A percentile compares a stretch with the other conserved stretches of the same genome.
Evolutionary conservation across 2,797 vertebrate genomes (phyloP).

Genomic region (Margarornis squamiger): DNA sequence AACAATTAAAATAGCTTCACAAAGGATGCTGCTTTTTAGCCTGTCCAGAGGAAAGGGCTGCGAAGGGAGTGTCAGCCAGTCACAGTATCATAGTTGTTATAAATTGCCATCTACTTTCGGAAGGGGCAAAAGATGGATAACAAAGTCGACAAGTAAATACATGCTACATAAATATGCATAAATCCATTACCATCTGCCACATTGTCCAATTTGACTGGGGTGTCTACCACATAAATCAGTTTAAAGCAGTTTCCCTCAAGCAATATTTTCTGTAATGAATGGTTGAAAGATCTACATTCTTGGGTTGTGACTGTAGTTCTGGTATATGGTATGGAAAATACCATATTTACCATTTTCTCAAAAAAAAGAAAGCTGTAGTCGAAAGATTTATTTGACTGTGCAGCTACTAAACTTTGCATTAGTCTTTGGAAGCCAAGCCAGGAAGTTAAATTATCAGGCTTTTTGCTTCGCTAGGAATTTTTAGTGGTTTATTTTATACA

Average conservation of each 20-base stretch:
- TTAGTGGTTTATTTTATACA: conserved; percentile 46
- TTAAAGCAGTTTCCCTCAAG: conserved; percentile 72
- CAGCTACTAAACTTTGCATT: conserved; percentile 50
- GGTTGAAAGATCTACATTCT: conserved; percentile 66
- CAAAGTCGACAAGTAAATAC: conserved; percentile 73
- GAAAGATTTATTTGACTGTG: conserved; percentile 57
- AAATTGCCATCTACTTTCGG: conserved; percentile 67
- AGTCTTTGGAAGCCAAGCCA: conserved; percentile 35
- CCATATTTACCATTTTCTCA: conserved; percentile 22
- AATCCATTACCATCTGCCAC: conserved; percentile 76
- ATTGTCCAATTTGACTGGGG: conserved; percentile 72
- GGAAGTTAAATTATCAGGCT: conserved; percentile 55
- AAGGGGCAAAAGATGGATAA: conserved; percentile 71
- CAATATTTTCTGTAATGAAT: conserved; percentile 69
- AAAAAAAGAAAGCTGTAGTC: background rate
- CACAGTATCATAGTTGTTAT: conserved; percentile 60
- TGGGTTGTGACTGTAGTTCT: conserved; percentile 60
- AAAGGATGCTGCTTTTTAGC: conserved; percentile 60
- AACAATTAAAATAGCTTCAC: conserved; percentile 78
- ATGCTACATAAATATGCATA: conserved; percentile 77
- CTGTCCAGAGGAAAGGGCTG: conserved; percentile 59
- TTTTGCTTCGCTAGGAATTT: conserved; percentile 50
- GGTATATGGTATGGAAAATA: conserved; percentile 57
- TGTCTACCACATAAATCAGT: conserved; percentile 75
- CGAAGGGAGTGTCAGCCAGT: conserved; percentile 48